Conservation (phyloP, 1,140 invertebrate species). For the Drosophila obscura region DNA sequence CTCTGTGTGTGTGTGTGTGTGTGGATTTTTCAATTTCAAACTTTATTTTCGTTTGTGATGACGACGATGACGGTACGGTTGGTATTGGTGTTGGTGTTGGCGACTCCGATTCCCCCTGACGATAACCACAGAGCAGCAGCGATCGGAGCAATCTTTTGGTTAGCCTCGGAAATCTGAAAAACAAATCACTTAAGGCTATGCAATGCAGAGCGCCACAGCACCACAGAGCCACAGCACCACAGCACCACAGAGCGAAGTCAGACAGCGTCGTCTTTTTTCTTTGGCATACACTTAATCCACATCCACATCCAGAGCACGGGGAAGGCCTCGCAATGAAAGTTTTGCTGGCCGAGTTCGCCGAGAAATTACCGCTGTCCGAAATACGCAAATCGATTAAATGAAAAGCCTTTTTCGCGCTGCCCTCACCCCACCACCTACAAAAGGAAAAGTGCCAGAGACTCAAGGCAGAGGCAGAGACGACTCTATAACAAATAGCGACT, state of each 20-base stretch:
- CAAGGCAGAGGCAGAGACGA: conserved; percentile 13
- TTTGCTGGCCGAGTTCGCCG: conserved; percentile 8
- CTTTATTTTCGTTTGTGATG: conserved; percentile 43
- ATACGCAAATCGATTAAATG: conserved; percentile 79
- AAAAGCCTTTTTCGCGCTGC: conserved; percentile 38
- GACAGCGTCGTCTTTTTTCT: conserved; percentile 39
- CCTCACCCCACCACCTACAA: too few species aligned
- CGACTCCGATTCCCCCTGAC: conserved; percentile 39
- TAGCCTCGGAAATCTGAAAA: conserved; percentile 74
- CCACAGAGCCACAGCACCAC: conserved; percentile 28
- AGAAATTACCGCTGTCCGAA: conserved; percentile 75
- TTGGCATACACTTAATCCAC: conserved; percentile 80
- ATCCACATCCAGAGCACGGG: conserved; percentile 46
- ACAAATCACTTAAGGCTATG: conserved; percentile 77
- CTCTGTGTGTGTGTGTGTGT: background rate
- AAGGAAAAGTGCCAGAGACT: conserved; percentile 19
- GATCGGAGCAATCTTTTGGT: conserved; percentile 56
- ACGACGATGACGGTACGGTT: conserved; percentile 22
- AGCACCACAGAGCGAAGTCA: conserved; percentile 25
- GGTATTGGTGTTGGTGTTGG: conserved; percentile 48
- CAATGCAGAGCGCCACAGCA: conserved; percentile 31
- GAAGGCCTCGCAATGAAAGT: conserved; percentile 69
- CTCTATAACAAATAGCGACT: conserved; percentile 27
- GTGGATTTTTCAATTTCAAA: conserved; percentile 58
- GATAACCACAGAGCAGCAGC: conserved; percentile 38